Conservation (phyloP, 1,140 invertebrate species). For the Papilio polyxenes region DNA sequence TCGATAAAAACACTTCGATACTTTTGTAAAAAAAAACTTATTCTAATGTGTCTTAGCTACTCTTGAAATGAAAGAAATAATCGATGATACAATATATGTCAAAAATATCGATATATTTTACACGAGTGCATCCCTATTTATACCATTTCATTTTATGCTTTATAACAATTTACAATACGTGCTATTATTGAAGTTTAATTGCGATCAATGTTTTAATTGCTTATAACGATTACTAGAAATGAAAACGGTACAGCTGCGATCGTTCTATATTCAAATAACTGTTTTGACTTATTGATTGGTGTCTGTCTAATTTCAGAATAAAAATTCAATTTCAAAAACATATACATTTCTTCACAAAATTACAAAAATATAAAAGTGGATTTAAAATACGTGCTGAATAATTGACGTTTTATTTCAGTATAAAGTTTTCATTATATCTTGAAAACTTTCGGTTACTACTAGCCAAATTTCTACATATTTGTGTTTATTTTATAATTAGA, state of each 20-base stretch:
- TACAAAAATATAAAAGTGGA: no score
- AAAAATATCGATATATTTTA: not conserved
- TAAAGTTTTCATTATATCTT: no score
- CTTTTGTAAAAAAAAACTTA: not conserved
- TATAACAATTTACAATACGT: conserved; percentile 27
- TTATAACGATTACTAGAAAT: conserved; percentile 6
- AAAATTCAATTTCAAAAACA: not conserved
- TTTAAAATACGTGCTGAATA: no score
- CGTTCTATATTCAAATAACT: not conserved
- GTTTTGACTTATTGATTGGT: not conserved
- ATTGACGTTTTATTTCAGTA: no score
- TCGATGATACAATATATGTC: not conserved
- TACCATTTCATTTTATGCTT: conserved; percentile 29
- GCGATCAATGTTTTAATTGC: conserved; percentile 7
- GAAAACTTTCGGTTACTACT: no score
- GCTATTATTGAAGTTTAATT: conserved; percentile 25
- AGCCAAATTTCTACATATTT: no score
- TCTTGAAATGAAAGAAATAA: not conserved
- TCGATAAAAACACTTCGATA: not conserved
- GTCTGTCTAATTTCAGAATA: not conserved
- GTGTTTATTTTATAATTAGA: not conserved
- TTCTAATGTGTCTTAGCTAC: not conserved
- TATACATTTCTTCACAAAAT: no score
- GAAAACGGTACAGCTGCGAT: not conserved
- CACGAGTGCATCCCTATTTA: not conserved